Base-by-base conservation (phyloP, 2,888 invertebrate species). In the Dynastes maya region DNA sequence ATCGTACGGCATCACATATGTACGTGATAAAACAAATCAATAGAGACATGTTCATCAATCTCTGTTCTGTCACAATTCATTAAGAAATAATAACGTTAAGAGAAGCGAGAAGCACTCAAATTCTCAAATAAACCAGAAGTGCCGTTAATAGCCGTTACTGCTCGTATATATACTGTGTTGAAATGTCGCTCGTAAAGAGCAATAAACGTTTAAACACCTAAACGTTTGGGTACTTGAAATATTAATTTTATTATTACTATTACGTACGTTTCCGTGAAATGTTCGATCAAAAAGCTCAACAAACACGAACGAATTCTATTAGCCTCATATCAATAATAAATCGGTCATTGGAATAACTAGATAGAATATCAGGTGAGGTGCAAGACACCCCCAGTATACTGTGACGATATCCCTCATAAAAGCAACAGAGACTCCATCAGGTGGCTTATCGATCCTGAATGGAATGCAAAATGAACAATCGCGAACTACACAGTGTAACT, bases 141-240 rank as follows among this genome's bases (percentile, higher is more conserved):
- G 32, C 32, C 27, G n/a, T 68, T 68, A 68, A 68, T 49, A 49
- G 68, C 11, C 45, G 22, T 22, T 45, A 32, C 16, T 49, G 11
- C 11, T 68, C 45, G 22, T 68, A n/a, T 27, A 49, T 68, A n/a
- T 27, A 49, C 49, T 27, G 45, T 11, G 29, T 68, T 68, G 11
- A 68, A 68, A 68, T 68, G 67, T 67, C 45, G 22, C 67, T 22
- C 45, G 45, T 67, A 45, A 45, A n/a, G 45, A 40, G 45, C 49
- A 67, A 67, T 45, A 67, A 67, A 67, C 45, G n/a, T 49, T 11
- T 16, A 37, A 32, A 37, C 27, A 61, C 49, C 32, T 75, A 78
- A 80, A 81, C 80, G 80, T 78, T 80, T 80, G 80, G 55, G 63
- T 77, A 74, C 77, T 81, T 81, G 72, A 80, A 79, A 78, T 80